A percentile compares a stretch with the other conserved stretches of the same genome.
These are phyloP conservation scores for Thereva unica DNA, from an alignment of 2,888 invertebrate genomes.

Conservation along the genomic window DNA sequence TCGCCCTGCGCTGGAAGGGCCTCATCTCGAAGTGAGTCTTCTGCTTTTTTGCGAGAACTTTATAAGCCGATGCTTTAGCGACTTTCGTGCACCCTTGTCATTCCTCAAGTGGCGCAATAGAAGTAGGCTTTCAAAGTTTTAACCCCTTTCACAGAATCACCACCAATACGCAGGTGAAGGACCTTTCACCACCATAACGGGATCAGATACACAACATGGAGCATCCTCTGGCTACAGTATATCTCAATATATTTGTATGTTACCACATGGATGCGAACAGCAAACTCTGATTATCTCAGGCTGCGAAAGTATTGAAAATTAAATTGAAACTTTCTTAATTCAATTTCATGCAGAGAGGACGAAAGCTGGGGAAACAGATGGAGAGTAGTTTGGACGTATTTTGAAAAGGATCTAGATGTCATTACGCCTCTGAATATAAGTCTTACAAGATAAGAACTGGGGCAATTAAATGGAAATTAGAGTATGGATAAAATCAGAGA, in stretches of 20 bases:
- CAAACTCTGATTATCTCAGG: slow-evolving; percentile 27
- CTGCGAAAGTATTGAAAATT: slow-evolving; percentile 31
- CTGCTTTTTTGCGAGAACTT: slow-evolving; percentile 1
- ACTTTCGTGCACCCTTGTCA: slow-evolving; percentile 22
- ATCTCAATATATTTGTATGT: too few species aligned
- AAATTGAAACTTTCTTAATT: slow-evolving; percentile 32
- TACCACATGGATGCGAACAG: slow-evolving; percentile 4
- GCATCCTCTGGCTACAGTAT: too few species aligned
- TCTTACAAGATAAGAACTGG: slow-evolving; percentile 22
- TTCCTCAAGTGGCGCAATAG: slow-evolving; percentile 2
- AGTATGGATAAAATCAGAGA: slow-evolving; percentile 28
- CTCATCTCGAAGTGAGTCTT: background rate
- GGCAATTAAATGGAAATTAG: slow-evolving; percentile 30
- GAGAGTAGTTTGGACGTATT: slow-evolving; percentile 14
- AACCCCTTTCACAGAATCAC: slow-evolving; percentile 1
- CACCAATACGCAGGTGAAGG: too few species aligned
- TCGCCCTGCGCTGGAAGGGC: slow-evolving; percentile 5
- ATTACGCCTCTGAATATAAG: slow-evolving; percentile 25
- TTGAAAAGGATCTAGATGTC: slow-evolving; percentile 22
- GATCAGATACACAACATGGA: too few species aligned
- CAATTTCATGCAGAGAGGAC: slow-evolving; percentile 13
- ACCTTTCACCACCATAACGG: too few species aligned
- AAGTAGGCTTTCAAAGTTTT: background rate
- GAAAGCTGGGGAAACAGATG: slow-evolving; percentile 17
- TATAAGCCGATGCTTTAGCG: slow-evolving; percentile 27